phyloP scores from a whole-genome alignment of 2,888 invertebrate species.

The Drosophila lacicola region DNA sequence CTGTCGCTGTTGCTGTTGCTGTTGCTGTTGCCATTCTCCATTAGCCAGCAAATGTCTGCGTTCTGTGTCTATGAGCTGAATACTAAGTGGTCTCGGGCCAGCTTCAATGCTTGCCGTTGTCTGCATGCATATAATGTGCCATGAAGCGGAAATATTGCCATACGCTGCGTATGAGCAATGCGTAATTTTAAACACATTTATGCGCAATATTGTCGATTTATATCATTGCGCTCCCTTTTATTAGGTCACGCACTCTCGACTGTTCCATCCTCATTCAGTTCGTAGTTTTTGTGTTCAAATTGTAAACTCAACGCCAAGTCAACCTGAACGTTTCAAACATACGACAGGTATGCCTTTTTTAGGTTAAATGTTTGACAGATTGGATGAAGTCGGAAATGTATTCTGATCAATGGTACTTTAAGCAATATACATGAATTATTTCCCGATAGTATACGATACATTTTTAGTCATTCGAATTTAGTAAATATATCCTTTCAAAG shows the following conservation, averaged over 20 bases:
- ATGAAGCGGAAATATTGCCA: conserved; percentile 75
- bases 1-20: conserved; percentile 11
- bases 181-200: conserved; percentile 79
- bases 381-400: neutral
- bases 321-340: neutral
- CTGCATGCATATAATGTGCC: conserved; percentile 54
- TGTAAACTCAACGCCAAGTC: neutral
- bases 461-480: too few relatives aligned
- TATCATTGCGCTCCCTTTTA: conserved; percentile 36
- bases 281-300: conserved; percentile 38
- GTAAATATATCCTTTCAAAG: too few relatives aligned
- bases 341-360: neutral
- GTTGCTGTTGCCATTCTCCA: conserved; percentile 40
- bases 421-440: too few relatives aligned
- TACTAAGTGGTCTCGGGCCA: conserved; percentile 64
- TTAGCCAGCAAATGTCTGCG: conserved; percentile 32
- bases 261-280: conserved; percentile 31
- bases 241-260: conserved; percentile 44
- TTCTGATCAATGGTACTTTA: neutral
- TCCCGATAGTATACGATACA: too few relatives aligned
- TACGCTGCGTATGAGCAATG: conserved; percentile 80
- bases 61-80: conserved; percentile 59
- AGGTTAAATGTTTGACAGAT: conserved; percentile 9
- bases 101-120: conserved; percentile 25
- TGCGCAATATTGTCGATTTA: conserved; percentile 75